Conservation (phyloP, 2,888 invertebrate species). For the Sinohyriopsis cumingii region DNA sequence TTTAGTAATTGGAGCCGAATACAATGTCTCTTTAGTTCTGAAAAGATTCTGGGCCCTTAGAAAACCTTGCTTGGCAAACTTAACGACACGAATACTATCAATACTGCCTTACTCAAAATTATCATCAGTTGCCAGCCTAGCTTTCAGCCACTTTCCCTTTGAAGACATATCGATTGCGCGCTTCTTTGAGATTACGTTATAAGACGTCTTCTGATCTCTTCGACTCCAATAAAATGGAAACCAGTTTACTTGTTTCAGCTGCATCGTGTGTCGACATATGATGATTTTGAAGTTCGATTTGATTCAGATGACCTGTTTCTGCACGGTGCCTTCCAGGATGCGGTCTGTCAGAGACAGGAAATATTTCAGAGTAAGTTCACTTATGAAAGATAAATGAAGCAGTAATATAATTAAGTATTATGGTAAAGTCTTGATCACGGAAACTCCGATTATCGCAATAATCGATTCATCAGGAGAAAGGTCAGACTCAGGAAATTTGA, state of each 20-base stretch:
- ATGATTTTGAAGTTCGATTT: slow-evolving; percentile 37
- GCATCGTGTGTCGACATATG: slow-evolving; percentile 40
- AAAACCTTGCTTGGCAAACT: too few species aligned
- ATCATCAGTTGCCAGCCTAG: too few species aligned
- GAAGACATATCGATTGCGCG: neutral
- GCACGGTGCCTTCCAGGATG: slow-evolving; percentile 39
- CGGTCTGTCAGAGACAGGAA: slow-evolving; percentile 32
- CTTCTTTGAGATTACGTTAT: neutral
- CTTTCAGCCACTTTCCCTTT: too few species aligned
- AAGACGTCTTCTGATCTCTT: neutral
- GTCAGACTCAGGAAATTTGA: too few species aligned
- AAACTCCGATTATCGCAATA: slow-evolving; percentile 1
- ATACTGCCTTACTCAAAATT: too few species aligned
- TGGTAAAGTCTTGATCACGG: neutral
- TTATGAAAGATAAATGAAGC: too few species aligned
- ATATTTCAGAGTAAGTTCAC: slow-evolving; percentile 35
- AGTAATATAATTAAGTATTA: too few species aligned
- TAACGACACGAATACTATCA: too few species aligned
- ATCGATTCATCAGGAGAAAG: neutral
- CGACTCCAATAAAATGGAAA: neutral
- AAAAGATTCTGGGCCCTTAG: too few species aligned
- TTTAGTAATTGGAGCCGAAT: too few species aligned
- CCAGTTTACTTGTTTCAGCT: slow-evolving; percentile 20
- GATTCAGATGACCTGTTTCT: slow-evolving; percentile 44
- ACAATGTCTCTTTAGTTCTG: too few species aligned